Evolutionary conservation across 2,797 vertebrate species (phyloP), one percentile per base, ranked within the genome.

Genomic region (Acipenser oxyrinchus): DNA sequence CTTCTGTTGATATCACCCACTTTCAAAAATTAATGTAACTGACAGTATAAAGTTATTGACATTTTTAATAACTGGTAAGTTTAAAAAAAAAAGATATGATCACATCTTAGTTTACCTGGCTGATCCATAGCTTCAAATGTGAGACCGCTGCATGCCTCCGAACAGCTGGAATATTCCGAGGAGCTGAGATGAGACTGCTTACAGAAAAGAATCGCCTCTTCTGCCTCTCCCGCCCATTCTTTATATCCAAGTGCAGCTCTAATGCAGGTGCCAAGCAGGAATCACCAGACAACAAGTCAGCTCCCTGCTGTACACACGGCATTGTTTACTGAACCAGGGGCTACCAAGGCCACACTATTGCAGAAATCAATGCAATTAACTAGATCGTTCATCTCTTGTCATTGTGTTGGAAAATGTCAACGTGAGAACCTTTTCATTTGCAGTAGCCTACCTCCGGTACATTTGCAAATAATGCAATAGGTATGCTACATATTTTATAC

Each of bases 221-320:
- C 85, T 82, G 81, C 86, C 86, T 86, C 90, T 89, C 89, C 91
- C 86, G 90, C 93, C 90, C 94, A 88, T 87, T 86, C 84, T 91
- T 88, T 86, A 84, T 84, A 84, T 86, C 85, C 69, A 78, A 70
- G 70, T 66, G 67, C 65, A 69, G 60, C 68, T 66, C 57, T 66
- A 23, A 58, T 3, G 6, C 18, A 62, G 60, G 60, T 58, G 10
- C 76, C 75, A 74, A 79, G 69, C 76, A 73, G 50, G 64, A 12
- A 66, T 71, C 64, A 62, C 59, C 12, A 58, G 68, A 69, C 53
- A 37, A 63, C 63, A 62, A 37, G 52, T 55, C 6, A 49, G 49
- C 66, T 77, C 73, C 72, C 53, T 64, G 66, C 67, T 77, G 72
- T 71, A 81, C 78, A 78, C 75, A 80, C 73, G 66, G 69, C 13